Percentiles rank a stretch among this genome's conserved stretches.
Conservation (phyloP, 2,113 vertebrate genomes). For the Rhinichthys klamathensis region DNA sequence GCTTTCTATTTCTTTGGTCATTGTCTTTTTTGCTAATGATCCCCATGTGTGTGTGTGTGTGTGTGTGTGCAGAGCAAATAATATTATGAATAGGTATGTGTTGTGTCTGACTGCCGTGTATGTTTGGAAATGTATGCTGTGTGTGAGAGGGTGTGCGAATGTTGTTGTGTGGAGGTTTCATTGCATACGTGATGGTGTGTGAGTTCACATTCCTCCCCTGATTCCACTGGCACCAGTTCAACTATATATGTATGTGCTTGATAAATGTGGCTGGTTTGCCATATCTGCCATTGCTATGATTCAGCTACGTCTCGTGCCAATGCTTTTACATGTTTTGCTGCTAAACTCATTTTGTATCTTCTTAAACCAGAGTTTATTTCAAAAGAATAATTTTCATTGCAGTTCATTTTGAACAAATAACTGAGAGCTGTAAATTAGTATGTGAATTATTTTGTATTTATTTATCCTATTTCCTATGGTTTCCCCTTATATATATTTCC, state of each 20-base stretch:
- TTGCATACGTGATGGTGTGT: slow-evolving; percentile 6
- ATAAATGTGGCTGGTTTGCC: slow-evolving; percentile 39
- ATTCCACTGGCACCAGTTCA: slow-evolving; percentile 31
- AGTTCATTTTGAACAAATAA: background rate
- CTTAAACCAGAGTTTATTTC: slow-evolving; percentile 20
- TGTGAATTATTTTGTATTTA: slow-evolving; percentile 43
- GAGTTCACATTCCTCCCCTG: slow-evolving; percentile 1
- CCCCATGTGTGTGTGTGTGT: background rate
- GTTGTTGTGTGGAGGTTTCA: slow-evolving; percentile 9
- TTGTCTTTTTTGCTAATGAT: slow-evolving; percentile 27
- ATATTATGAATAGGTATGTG: slow-evolving; percentile 28
- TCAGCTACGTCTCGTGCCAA: slow-evolving; percentile 36
- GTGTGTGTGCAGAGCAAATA: background rate
- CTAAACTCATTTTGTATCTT: slow-evolving; percentile 42
- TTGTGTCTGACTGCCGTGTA: slow-evolving; percentile 47
- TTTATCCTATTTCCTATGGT: slow-evolving; percentile 32
- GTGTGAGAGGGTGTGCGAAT: slow-evolving; percentile 46
- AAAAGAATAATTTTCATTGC: background rate
- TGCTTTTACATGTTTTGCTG: slow-evolving; percentile 49
- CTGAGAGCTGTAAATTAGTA: slow-evolving; percentile 41
- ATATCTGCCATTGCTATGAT: slow-evolving; percentile 41
- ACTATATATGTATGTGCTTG: slow-evolving; percentile 23
- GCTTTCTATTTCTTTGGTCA: slow-evolving; percentile 45
- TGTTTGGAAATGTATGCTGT: slow-evolving; percentile 45
- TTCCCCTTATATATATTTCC: background rate